A percentile compares a stretch with the other conserved stretches of the same genome.
These are phyloP conservation scores for Ophioderma brevispina DNA, from an alignment of 35 echinoderm and acorn worm genomes.

Conservation along the genomic window DNA sequence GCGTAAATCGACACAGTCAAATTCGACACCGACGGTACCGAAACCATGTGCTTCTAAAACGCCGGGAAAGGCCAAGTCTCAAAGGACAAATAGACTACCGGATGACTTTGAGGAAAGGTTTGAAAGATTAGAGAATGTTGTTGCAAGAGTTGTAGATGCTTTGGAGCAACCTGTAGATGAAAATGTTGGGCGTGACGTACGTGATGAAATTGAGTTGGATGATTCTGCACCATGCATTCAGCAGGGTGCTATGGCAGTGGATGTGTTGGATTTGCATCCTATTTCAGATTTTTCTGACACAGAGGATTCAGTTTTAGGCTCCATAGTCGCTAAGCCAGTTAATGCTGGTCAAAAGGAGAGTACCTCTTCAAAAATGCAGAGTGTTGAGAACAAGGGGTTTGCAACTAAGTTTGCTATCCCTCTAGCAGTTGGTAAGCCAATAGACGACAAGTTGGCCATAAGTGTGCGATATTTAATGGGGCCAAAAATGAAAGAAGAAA, in stretches of 20 bases:
- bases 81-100: background rate
- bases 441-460: conserved; percentile 20
- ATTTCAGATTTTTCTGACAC: background rate
- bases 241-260: background rate
- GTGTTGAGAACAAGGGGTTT: background rate
- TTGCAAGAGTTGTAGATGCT: background rate
- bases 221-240: background rate
- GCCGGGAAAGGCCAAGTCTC: background rate
- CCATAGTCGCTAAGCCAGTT: too few species aligned
- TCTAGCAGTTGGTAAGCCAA: background rate
- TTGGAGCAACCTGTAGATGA: background rate
- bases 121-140: background rate
- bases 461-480: conserved; percentile 21
- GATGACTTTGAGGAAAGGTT: too few species aligned
- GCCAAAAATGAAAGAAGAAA: conserved; percentile 10
- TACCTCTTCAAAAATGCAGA: background rate
- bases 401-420: background rate
- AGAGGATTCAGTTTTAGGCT: background rate
- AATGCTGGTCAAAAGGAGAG: background rate
- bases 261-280: background rate
- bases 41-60: too few species aligned
- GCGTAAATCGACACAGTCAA: background rate
- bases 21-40: background rate
- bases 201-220: background rate
- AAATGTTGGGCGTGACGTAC: background rate